Evolutionary conservation across 64 coral and sea anemone genomes (phyloP).

Genomic region (Stylophora pistillata): DNA sequence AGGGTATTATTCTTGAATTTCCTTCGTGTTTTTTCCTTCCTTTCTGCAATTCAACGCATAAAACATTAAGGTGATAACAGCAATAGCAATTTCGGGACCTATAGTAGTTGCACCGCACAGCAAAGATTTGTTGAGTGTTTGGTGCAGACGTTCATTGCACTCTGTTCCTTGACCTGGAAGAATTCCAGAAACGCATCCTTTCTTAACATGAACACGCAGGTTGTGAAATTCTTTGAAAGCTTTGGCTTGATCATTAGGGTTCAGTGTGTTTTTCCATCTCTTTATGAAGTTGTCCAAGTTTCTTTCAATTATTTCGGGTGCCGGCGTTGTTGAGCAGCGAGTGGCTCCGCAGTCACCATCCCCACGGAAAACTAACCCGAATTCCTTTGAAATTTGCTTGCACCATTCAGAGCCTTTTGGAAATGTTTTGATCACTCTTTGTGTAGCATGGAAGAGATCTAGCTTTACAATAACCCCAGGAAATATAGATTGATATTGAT

Average conservation of each 20-base stretch:
- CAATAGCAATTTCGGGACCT: not conserved
- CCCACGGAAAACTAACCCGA: too few species aligned
- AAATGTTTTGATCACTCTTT: too few species aligned
- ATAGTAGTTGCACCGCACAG: not conserved
- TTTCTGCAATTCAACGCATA: slow-evolving; percentile 2
- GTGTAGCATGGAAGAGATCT: too few species aligned
- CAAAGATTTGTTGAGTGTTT: slow-evolving; percentile 3
- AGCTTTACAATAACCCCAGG: too few species aligned
- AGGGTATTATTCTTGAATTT: slow-evolving; percentile 3
- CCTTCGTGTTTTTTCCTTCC: not conserved
- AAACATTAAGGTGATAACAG: not conserved
- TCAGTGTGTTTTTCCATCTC: slow-evolving; percentile 24
- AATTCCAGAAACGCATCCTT: slow-evolving; percentile 13
- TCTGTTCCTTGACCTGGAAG: not conserved
- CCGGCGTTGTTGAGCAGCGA: too few species aligned
- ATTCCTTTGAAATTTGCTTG: too few species aligned
- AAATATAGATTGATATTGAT: too few species aligned
- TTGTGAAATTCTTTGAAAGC: not conserved
- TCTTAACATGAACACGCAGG: not conserved
- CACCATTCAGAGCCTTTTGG: too few species aligned
- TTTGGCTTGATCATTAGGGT: not conserved
- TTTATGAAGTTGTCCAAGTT: slow-evolving; percentile 53
- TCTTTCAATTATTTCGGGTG: too few species aligned
- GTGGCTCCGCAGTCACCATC: too few species aligned
- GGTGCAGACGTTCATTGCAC: not conserved